Evolutionary conservation across 2,113 vertebrate genomes (phyloP), one percentile per base, ranked within the genome.

Genomic region (Lepisosteus oculatus): DNA sequence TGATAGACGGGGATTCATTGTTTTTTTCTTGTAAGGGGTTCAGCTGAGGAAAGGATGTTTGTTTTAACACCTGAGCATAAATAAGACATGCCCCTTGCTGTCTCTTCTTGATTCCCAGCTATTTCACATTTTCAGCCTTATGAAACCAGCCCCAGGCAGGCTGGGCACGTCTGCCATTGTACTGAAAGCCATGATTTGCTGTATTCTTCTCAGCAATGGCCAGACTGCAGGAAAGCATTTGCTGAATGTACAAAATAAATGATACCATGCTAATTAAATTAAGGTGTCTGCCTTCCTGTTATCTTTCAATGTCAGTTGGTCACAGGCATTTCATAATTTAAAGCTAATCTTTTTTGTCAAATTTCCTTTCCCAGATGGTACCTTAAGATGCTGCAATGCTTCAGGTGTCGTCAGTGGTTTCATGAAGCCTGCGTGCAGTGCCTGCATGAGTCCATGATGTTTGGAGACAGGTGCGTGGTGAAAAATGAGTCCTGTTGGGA

Each of bases 391-490:
- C 87, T 99, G 80, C 97, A 99, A 81, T 99, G 97, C 69, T 93
- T 89, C 80, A 85, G 86, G 55, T 99, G 97, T 82, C 87, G 92
- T 65, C 97, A 99, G 86, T 99, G 97, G 97, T 99, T 99, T 82
- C 97, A 99, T 0, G 97, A 99, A 73, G 96, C 97, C n/a, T 99
- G 97, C 47, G 96, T 93, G 0, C 97, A 99, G 87, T 96, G 95
- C 85, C 92, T 98, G 72, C 96, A 90, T 0, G 94, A 96, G 68
- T 87, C 94, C 79, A 97, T 98, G 95, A 90, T 98, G 94, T 98
- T 98, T 0, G 96, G 97, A 70, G 97, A 98, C 87, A 85, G 97
- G 97, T 98, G 87, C 0, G 86, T 55, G 64, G 29, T 29, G 29
- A 29, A 29, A 29, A 29, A 29, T 29, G 29, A 29, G 29, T 29